Evolutionary conservation across 2,113 vertebrate species (phyloP), one percentile per base, ranked within the genome.

Genomic region (Phasianus colchicus): DNA sequence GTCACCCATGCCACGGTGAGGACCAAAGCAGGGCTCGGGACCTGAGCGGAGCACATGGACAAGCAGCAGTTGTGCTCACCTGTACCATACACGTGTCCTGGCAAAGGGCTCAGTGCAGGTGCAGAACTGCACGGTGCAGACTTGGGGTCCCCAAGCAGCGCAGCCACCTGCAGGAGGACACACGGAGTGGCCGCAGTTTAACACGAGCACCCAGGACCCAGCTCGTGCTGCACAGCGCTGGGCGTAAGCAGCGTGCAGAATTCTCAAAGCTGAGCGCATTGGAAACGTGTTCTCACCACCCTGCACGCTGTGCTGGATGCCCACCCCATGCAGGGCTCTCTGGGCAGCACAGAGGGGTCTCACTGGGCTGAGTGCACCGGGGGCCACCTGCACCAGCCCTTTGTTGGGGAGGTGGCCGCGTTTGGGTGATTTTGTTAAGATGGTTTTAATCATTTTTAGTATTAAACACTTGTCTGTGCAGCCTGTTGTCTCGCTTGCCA

Each of bases 391-490:
- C 77, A 73, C 32, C 55, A 24, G 34, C 58, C 38, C 19, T 5
- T 21, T 43, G 52, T 24, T 1, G 20, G 40, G 81, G 73, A 29
- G 75, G 64, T 2, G 2, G 71, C 55, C 0, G 1, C 34, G 2
- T 88, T 97, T 10, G 13, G 67, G 93, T 55, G 90, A 13, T 86
- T 92, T 95, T 90, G 93, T 97, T 96, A 85, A 92, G 38, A 80
- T 91, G 93, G 96, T 97, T 97, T 97, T 96, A 97, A 98, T 96
- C 83, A 97, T 95, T 88, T 97, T 97, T 97, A 94, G 96, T 94
- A 96, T 92, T 96, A 97, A 97, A 97, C 48, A n/a, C 38, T 80
- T 85, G 88, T 92, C 94, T 43, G 93, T 70, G 79, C 72, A 86
- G 66, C 3, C 2, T 34, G 38, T 18, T 12, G 38, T 79, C 54